Evolutionary conservation across 2,797 vertebrate genomes (phyloP), one percentile per base, ranked within the genome.

Genomic region (Enteromius paludinosus): DNA sequence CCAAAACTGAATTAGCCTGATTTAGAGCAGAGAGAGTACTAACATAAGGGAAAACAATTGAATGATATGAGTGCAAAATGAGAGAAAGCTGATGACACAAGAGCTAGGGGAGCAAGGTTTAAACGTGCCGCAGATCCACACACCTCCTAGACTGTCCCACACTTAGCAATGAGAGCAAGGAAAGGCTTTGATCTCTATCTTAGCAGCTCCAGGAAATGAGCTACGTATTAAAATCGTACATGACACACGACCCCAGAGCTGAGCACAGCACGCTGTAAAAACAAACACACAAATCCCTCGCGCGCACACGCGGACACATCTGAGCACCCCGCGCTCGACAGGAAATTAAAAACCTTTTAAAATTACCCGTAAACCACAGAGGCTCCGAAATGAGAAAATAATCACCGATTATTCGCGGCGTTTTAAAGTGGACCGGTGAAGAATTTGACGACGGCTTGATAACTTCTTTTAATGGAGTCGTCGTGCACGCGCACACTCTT

Each of bases 291-390:
- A 83, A 86, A 88, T 84, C 88, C 64, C 82, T 25, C 65, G 33
- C 83, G 1, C 80, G 30, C 84, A 20, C 82, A 74, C 82, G 59
- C 80, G 38, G 56, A 62, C 72, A 56, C 68, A 52, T 35, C 74
- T 66, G 79, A 86, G 84, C 45, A 15, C 54, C 38, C 65, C 47
- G 71, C 84, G 47, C 82, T 66, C 75, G 71, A 87, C 88, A 90
- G 89, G 89, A 90, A 90, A 90, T 90, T 89, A 90, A 90, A 90
- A 84, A 73, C 85, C 88, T 88, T 84, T 85, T 80, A 84, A 85
- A 89, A 87, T 83, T 71, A 88, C 83, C 83, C 76, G 75, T 85
- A 87, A 87, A 86, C 81, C 87, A 79, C 84, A 84, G 79, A 77
- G 83, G 73, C 78, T 77, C 56, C 30, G 41, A 83, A 87, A 87